Percentiles rank a stretch among this genome's conserved stretches.
phyloP scores from a whole-genome alignment of 2,888 invertebrate species.

The Synergus japonicus region DNA sequence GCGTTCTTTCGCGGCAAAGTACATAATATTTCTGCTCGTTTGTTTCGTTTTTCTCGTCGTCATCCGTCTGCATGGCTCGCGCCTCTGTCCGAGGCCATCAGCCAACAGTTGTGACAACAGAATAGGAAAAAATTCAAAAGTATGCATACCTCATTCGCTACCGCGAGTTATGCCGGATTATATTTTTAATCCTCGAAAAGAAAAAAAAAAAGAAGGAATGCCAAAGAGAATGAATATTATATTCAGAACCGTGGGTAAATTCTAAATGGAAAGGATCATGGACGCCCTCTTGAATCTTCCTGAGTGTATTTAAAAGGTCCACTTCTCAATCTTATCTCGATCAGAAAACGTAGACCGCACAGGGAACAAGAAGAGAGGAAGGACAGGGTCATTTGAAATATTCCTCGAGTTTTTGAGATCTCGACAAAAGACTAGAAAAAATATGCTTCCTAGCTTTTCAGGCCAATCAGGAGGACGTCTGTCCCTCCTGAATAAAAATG shows the following conservation, averaged over 20 bases:
- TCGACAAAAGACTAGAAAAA: conserved; percentile 42
- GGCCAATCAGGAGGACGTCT: background rate
- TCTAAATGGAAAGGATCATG: conserved; percentile 25
- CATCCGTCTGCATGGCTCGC: conserved; percentile 11
- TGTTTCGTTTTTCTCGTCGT: conserved; percentile 49
- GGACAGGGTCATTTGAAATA: conserved; percentile 53
- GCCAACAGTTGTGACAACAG: conserved; percentile 53
- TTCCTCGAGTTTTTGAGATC: conserved; percentile 54
- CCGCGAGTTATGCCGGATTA: background rate
- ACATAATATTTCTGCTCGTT: conserved; percentile 54
- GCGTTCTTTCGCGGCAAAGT: conserved; percentile 53
- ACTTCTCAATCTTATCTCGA: conserved; percentile 64
- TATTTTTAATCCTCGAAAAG: background rate
- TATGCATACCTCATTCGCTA: conserved; percentile 3
- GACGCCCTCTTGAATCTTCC: conserved; percentile 29
- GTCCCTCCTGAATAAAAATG: background rate
- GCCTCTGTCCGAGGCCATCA: conserved; percentile 44
- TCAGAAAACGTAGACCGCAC: conserved; percentile 46
- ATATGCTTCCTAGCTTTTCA: conserved; percentile 23
- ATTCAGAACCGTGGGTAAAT: conserved; percentile 23
- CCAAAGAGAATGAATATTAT: background rate
- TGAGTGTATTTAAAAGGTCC: conserved; percentile 65
- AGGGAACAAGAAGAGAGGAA: conserved; percentile 8
- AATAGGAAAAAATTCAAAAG: background rate
- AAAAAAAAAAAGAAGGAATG: background rate